Percentiles rank a stretch among this genome's conserved stretches.
phyloP scores from a whole-genome alignment of 2,797 vertebrate species.

The Ctenopoma kingsleyae region DNA sequence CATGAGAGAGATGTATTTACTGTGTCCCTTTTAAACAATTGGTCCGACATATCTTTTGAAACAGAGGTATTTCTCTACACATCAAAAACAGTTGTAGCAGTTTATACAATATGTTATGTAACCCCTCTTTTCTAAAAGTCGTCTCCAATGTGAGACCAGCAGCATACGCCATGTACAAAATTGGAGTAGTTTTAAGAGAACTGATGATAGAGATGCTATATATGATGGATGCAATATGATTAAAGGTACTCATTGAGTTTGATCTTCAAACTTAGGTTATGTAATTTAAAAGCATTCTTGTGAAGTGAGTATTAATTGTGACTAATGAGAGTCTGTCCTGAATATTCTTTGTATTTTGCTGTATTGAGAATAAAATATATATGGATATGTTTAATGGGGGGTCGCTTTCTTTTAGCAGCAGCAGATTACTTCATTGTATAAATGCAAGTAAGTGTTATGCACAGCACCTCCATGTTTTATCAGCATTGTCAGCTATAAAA shows the following conservation, averaged over 20 bases:
- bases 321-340: slow-evolving; percentile 95
- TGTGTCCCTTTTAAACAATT: slow-evolving; percentile 76
- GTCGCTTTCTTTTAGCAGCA: slow-evolving; percentile 18
- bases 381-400: slow-evolving; percentile 86
- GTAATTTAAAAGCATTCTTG: slow-evolving; percentile 89
- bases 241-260: slow-evolving; percentile 87
- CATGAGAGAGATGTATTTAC: slow-evolving; percentile 72
- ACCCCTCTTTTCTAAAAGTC: slow-evolving; percentile 73
- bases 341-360: slow-evolving; percentile 99
- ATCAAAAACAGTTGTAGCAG: slow-evolving; percentile 78
- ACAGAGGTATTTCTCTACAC: slow-evolving; percentile 81
- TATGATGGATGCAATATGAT: slow-evolving; percentile 89
- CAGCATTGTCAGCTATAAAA: no score
- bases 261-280: slow-evolving; percentile 86
- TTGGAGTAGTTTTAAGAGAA: slow-evolving; percentile 85
- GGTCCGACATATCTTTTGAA: slow-evolving; percentile 80
- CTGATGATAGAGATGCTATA: slow-evolving; percentile 82
- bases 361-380: slow-evolving; percentile 99
- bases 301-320: slow-evolving; percentile 91
- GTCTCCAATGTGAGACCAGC: slow-evolving; percentile 75
- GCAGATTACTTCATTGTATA: no score
- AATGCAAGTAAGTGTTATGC: no score
- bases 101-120: slow-evolving; percentile 84
- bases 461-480: no score
- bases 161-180: slow-evolving; percentile 82